phyloP scores from a whole-genome alignment of 2,888 invertebrate species.

The Oxyteleia sp. region DNA sequence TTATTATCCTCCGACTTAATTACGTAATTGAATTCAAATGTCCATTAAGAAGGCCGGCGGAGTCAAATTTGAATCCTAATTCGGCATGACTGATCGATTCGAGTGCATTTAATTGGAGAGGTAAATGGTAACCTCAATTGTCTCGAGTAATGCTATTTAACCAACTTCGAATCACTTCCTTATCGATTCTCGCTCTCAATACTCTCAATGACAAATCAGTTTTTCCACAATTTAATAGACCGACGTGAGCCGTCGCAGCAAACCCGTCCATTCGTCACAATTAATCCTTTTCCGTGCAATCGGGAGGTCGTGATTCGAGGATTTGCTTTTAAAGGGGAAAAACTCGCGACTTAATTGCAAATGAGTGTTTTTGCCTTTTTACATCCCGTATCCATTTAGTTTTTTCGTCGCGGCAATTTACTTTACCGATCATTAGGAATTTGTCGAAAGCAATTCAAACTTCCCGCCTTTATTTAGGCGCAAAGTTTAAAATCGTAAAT shows the following conservation, averaged over 20 bases:
- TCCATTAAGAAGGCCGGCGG: constrained; percentile 40
- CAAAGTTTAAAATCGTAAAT: no score
- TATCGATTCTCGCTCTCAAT: constrained; percentile 50
- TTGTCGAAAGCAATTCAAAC: not conserved
- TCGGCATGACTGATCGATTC: constrained; percentile 65
- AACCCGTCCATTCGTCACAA: constrained; percentile 61
- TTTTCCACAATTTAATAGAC: constrained; percentile 64
- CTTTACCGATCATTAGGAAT: not conserved
- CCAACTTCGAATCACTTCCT: constrained; percentile 59
- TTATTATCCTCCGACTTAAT: constrained; percentile 38
- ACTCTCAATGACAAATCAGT: constrained; percentile 69
- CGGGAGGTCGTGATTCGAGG: constrained; percentile 40
- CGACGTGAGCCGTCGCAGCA: constrained; percentile 42
- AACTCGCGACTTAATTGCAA: constrained; percentile 23
- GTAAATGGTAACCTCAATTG: constrained; percentile 65
- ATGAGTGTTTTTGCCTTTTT: not conserved
- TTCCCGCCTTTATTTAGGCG: not conserved
- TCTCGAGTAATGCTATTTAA: constrained; percentile 56
- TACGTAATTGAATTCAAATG: constrained; percentile 59
- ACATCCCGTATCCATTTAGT: not conserved
- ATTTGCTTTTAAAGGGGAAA: constrained; percentile 30
- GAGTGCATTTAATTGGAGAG: constrained; percentile 57
- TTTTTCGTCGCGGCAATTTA: not conserved
- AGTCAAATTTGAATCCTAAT: constrained; percentile 66
- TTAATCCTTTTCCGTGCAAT: constrained; percentile 50